Evolutionary conservation across 1,140 invertebrate species (phyloP), one percentile per base, ranked within the genome.

Genomic region (Drosophila pruinosa): DNA sequence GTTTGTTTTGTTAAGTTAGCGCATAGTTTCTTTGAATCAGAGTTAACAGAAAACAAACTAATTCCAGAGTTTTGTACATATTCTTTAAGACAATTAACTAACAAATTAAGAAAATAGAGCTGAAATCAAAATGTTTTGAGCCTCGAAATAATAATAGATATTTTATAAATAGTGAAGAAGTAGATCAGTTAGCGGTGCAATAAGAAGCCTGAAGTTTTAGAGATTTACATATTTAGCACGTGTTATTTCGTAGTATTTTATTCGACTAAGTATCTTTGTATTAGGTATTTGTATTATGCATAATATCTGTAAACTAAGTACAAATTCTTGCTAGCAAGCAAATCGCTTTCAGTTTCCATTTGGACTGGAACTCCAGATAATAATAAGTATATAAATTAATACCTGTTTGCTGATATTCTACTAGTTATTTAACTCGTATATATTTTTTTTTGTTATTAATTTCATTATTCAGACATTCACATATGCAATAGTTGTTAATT

Each of bases 381-480:
- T 31, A 31, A 8, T 28, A 28, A 28, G 31, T 34, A 34, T 48
- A 26, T 56, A 56, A 26, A 50, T 57, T 61, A 52, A 65, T 72
- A 80, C 76, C 59, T 78, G 68, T 63, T 73, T 69, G 61, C 58
- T 77, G 64, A 59, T 70, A 47, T 76, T 85, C 36, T 24, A 36
- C 52, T 57, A 71, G 43, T 58, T 52, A 34, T 24, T 69, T 62
- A 41, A 57, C 19, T 69, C 26, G 57, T 61, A 54, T 82, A 36
- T 39, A 15, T 10, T 8, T 50, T 39, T 28, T 28, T 67, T 68
- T 52, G 21, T 69, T 56, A 45, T 69, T 58, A 71, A 77, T 72
- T 67, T 65, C 52, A 65, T 75, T 75, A 69, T 65, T 78, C 59
- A 83, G 72, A 82, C 75, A 81, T 70, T 80, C 62, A 86, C 54